These are phyloP conservation scores for Pimpla rufipes DNA, from an alignment of 2,888 invertebrate species.

Conservation along the genomic window DNA sequence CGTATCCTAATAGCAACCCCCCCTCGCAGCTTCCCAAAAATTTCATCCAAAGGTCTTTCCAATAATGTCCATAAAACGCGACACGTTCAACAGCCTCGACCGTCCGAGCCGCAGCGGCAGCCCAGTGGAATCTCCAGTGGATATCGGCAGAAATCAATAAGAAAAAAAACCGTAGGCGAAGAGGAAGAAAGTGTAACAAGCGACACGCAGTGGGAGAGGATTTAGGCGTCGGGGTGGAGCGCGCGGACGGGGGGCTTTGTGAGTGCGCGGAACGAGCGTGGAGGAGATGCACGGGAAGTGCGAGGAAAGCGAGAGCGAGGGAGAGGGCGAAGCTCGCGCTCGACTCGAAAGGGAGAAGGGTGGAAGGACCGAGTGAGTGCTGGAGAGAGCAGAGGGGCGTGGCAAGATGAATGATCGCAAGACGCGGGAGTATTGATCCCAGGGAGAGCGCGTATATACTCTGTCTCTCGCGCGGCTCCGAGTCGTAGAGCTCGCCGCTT, in stretches of 20 bases:
- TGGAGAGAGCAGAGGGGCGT: slow-evolving; percentile 84
- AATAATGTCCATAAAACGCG: no score
- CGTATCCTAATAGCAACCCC: no score
- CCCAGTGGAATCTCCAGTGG: no score
- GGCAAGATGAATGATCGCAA: slow-evolving; percentile 86
- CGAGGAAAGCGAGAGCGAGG: slow-evolving; percentile 46
- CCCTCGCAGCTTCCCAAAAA: no score
- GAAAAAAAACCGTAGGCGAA: slow-evolving; percentile 1
- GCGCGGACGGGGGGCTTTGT: background rate
- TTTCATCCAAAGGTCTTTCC: no score
- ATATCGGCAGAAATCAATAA: background rate
- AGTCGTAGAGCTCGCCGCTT: slow-evolving; percentile 75
- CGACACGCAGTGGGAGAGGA: slow-evolving; percentile 26
- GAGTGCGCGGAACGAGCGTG: slow-evolving; percentile 11
- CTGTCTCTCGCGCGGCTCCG: slow-evolving; percentile 72
- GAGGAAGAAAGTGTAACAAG: slow-evolving; percentile 7
- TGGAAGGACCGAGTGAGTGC: slow-evolving; percentile 72
- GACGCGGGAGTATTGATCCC: slow-evolving; percentile 85
- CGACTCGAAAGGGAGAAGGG: slow-evolving; percentile 58
- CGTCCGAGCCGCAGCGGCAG: no score
- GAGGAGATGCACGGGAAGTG: slow-evolving; percentile 23
- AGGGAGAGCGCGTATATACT: slow-evolving; percentile 78
- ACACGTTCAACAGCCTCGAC: no score
- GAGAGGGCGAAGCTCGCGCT: no score
- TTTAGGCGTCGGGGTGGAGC: background rate